Evolutionary conservation across 2,113 vertebrate genomes (phyloP), one percentile per base, ranked within the genome.

Genomic region (Procavia capensis): DNA sequence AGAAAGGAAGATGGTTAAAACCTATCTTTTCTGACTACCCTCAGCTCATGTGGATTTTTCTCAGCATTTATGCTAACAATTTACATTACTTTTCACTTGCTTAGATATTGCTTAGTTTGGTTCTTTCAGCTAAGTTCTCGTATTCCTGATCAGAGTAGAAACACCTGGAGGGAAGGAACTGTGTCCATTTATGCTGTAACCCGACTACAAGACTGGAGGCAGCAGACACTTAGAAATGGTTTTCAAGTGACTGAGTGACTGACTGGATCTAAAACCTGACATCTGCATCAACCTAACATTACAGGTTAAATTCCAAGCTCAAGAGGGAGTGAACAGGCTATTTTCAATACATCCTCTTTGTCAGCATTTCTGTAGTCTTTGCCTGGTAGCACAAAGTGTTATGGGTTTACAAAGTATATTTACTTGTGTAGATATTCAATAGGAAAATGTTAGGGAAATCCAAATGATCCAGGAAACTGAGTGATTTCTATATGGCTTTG

Each of bases 401-500:
- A 43, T 68, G 34, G 81, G 93, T 90, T 97, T 93, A 70, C 36
- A 43, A 68, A 11, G 17, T 84, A 80, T 88, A 68, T 70, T 84
- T 94, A 93, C 90, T 90, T 92, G 82, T 91, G 47, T 74, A 88
- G 83, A 29, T 90, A 50, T 22, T 1, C 34, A 90, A 54, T 80
- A 90, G 36, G 39, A 94, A 95, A 91, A 92, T 70, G 41, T 88
- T 59, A 95, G 74, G 61, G 90, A 94, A 94, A 72, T 97, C 36
- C 92, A 66, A 83, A 94, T 86, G 82, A 94, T 85, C 57, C 16
- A 59, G 54, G 29, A 79, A 75, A 86, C 57, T 43, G 43, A 29
- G 27, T 17, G 70, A 88, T 80, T 94, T 93, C 87, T 95, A 43
- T 92, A 61, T 41, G 16, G 68, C 41, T 95, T 92, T 93, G 45